phyloP scores from a whole-genome alignment of 2,888 invertebrate species.

The Chrysolina haemoptera region DNA sequence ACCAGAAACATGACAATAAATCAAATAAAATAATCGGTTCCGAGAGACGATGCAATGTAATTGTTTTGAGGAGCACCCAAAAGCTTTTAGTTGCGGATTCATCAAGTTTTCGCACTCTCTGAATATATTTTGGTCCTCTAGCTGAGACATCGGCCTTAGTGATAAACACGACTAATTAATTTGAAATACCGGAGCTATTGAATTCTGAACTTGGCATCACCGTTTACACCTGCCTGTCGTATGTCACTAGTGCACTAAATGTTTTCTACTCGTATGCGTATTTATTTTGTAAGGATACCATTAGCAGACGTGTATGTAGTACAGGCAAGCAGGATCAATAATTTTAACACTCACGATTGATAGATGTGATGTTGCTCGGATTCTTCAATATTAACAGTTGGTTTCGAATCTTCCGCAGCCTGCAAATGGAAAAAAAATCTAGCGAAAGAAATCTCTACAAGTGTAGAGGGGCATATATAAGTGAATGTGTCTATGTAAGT shows the following conservation, averaged over 20 bases:
- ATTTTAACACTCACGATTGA: conserved; percentile 61
- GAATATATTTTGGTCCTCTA: too few species aligned
- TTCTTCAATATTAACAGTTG: background rate
- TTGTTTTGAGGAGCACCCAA: too few species aligned
- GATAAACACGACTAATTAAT: background rate
- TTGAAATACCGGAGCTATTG: conserved; percentile 3
- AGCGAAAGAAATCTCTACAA: too few species aligned
- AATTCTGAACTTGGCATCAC: conserved; percentile 46
- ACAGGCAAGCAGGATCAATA: conserved; percentile 56
- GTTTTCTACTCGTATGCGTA: conserved; percentile 52
- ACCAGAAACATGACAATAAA: too few species aligned
- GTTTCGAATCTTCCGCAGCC: background rate
- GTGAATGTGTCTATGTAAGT: too few species aligned
- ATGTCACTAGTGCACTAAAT: conserved; percentile 56
- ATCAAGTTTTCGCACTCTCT: too few species aligned
- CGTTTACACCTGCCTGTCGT: conserved; percentile 57
- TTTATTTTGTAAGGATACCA: conserved; percentile 55
- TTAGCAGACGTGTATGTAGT: conserved; percentile 56
- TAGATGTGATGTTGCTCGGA: conserved; percentile 46
- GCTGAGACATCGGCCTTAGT: too few species aligned
- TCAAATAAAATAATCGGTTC: too few species aligned
- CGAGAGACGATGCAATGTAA: too few species aligned
- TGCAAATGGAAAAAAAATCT: too few species aligned
- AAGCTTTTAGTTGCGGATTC: too few species aligned
- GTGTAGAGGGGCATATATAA: too few species aligned